Percentiles rank a stretch among this genome's conserved stretches.
Conservation (phyloP, 2,113 vertebrate species). For the Otus sunia region DNA sequence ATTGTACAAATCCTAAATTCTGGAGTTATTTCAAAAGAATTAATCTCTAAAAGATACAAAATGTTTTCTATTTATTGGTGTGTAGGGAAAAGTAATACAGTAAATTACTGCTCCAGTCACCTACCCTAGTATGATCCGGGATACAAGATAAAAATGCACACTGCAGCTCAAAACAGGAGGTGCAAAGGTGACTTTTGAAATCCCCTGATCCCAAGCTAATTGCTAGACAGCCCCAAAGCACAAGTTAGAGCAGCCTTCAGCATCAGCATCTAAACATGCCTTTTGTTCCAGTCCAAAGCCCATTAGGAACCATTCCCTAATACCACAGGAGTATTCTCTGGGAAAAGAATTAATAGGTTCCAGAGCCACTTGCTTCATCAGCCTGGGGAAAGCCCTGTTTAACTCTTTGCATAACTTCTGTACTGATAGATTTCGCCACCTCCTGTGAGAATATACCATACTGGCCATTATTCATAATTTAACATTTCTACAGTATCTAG, state of each 20-base stretch:
- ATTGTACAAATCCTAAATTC: neutral
- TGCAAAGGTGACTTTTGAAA: conserved; percentile 33
- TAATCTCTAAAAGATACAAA: neutral
- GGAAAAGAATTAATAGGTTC: conserved; percentile 29
- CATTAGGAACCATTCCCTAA: neutral
- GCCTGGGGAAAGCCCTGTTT: neutral
- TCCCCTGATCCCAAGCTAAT: conserved; percentile 16
- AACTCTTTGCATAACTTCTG: conserved; percentile 15
- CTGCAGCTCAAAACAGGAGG: neutral
- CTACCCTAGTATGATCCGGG: neutral
- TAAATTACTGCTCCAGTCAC: neutral
- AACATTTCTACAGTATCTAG: neutral
- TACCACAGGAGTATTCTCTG: neutral
- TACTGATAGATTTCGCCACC: neutral
- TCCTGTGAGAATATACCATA: neutral
- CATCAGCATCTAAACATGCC: conserved; percentile 28
- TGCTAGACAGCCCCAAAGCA: neutral
- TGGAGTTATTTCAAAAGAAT: conserved; percentile 7
- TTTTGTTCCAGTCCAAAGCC: conserved; percentile 9
- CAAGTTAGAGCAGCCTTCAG: conserved; percentile 20
- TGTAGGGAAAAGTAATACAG: neutral
- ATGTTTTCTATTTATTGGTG: neutral
- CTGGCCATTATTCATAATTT: neutral
- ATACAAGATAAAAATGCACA: neutral
- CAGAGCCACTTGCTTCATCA: conserved; percentile 5